Evolutionary conservation across 92 coral and sea anemone species (phyloP).

Genomic region (Hydrozoanthus gracilis): DNA sequence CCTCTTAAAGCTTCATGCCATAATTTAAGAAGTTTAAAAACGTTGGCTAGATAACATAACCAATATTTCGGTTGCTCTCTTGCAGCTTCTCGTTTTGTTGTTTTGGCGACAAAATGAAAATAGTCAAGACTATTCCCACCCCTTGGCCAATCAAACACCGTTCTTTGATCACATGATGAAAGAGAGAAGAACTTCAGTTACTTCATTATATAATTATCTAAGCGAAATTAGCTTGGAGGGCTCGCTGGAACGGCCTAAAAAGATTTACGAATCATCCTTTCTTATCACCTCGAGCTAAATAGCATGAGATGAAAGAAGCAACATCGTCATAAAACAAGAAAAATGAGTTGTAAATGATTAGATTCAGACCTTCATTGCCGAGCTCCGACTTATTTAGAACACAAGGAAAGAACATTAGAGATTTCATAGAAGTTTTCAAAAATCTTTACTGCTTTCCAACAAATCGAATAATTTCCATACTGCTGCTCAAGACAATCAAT

Average conservation of each 20-base stretch:
- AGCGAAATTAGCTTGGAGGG: not conserved
- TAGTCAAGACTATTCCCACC: not conserved
- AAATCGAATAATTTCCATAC: constrained; percentile 70
- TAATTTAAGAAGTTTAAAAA: not conserved
- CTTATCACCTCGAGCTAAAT: no score
- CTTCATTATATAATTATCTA: no score
- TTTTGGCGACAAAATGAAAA: not conserved
- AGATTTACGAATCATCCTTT: no score
- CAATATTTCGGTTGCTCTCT: not conserved
- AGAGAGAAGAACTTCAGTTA: not conserved
- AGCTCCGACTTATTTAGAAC: no score
- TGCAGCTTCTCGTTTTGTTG: not conserved
- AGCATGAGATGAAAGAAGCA: no score
- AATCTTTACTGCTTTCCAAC: constrained; percentile 74
- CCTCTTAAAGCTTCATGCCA: not conserved
- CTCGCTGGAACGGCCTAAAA: not conserved
- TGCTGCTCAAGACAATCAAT: constrained; percentile 83
- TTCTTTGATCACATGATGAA: not conserved
- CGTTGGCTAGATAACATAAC: not conserved
- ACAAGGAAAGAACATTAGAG: no score
- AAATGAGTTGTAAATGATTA: no score
- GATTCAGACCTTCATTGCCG: no score
- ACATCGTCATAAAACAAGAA: no score
- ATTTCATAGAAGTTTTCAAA: not conserved
- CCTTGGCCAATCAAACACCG: not conserved